Percentiles rank a stretch among this genome's conserved stretches.
Evolutionary conservation across 2,797 vertebrate species (phyloP).

Genomic region (Spinus olivaceus): DNA sequence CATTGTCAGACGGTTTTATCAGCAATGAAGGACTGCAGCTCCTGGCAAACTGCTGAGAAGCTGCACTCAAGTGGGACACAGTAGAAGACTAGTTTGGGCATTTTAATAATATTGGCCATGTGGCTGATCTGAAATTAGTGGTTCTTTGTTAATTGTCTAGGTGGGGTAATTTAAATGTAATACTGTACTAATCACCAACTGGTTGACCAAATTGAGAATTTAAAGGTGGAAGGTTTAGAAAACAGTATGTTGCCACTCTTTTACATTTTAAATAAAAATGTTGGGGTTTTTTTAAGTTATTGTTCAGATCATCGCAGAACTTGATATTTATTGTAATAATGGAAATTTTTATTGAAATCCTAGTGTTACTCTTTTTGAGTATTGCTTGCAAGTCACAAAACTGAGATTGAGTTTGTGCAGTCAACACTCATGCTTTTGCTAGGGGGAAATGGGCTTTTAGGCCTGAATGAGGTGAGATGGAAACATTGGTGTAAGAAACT

Average conservation of each 20-base stretch:
- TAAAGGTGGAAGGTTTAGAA: conserved; percentile 38
- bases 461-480: background rate
- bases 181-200: conserved; percentile 59
- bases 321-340: conserved; percentile 11
- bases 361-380: background rate
- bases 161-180: conserved; percentile 55
- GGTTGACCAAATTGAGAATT: conserved; percentile 38
- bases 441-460: background rate
- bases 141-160: conserved; percentile 55
- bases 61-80: background rate
- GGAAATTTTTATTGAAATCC: background rate
- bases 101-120: background rate
- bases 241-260: background rate
- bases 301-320: conserved; percentile 20
- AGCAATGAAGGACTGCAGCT: conserved; percentile 37
- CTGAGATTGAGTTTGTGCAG: background rate
- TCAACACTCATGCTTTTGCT: background rate
- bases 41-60: conserved; percentile 1
- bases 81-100: conserved; percentile 33
- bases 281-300: conserved; percentile 11
- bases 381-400: background rate
- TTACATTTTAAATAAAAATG: conserved; percentile 69
- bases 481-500: background rate
- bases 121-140: conserved; percentile 23
- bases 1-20: background rate